Percentiles rank a stretch among this genome's conserved stretches.
These are phyloP conservation scores for Amblyopsis rosae DNA, from an alignment of 2,113 vertebrate genomes.

Conservation along the genomic window DNA sequence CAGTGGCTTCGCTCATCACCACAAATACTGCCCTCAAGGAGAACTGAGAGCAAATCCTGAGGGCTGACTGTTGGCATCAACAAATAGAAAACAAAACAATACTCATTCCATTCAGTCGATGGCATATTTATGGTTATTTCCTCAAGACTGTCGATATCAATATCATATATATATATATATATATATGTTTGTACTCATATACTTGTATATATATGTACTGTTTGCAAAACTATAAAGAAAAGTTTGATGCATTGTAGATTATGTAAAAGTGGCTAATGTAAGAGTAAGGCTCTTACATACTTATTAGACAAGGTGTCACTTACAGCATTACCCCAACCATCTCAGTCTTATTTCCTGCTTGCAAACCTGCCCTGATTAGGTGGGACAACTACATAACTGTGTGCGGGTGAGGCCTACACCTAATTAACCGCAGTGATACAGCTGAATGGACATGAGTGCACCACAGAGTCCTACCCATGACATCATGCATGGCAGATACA, in stretches of 20 bases:
- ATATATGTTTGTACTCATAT: no score
- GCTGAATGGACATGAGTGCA: background rate
- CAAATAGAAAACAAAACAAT: slow-evolving; percentile 28
- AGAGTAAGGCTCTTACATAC: no score
- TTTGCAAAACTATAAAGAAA: background rate
- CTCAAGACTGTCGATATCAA: background rate
- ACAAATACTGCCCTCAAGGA: slow-evolving; percentile 44
- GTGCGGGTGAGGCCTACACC: background rate
- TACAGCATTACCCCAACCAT: slow-evolving; percentile 16
- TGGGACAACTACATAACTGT: background rate
- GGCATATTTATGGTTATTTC: background rate
- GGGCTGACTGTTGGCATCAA: slow-evolving; percentile 19
- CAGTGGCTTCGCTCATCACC: slow-evolving; percentile 47
- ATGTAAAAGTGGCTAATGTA: slow-evolving; percentile 5
- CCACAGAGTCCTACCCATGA: no score
- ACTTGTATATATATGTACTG: no score
- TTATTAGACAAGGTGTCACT: slow-evolving; percentile 18
- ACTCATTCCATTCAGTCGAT: slow-evolving; percentile 1
- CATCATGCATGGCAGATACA: no score
- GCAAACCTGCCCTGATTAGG: slow-evolving; percentile 4
- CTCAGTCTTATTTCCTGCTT: slow-evolving; percentile 14
- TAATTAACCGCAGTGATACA: slow-evolving; percentile 29
- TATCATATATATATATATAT: no score
- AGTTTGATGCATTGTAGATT: background rate
- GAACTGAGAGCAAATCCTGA: slow-evolving; percentile 26